phyloP scores from a whole-genome alignment of 2,113 vertebrate genomes.

The Oryzias javanicus region DNA sequence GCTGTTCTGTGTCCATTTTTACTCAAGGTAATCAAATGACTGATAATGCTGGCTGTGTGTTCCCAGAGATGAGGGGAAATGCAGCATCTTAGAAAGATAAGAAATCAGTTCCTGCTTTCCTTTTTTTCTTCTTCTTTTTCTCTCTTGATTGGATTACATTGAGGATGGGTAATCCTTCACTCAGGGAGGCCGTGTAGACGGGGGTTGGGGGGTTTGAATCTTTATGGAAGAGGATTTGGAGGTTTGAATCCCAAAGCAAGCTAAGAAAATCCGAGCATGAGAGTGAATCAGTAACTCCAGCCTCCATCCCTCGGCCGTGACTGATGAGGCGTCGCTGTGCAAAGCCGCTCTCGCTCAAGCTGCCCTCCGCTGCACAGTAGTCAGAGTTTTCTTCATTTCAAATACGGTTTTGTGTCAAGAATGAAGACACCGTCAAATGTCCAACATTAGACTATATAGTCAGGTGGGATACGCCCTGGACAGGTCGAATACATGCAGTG shows the following conservation, averaged over 20 bases:
- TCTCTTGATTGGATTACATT: slow-evolving; percentile 79
- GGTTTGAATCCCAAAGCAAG: slow-evolving; percentile 51
- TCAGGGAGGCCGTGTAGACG: slow-evolving; percentile 54
- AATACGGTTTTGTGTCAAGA: no score
- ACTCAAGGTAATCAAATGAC: slow-evolving; percentile 80
- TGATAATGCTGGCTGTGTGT: slow-evolving; percentile 76
- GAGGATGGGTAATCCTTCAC: slow-evolving; percentile 72
- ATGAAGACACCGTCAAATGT: no score
- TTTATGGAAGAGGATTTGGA: slow-evolving; percentile 50
- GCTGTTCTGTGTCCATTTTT: slow-evolving; percentile 77
- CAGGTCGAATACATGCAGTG: no score
- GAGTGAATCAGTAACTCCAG: slow-evolving; percentile 54
- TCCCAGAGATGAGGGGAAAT: slow-evolving; percentile 75
- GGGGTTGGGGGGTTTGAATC: not conserved
- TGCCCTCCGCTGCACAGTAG: not conserved
- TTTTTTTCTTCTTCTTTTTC: slow-evolving; percentile 65
- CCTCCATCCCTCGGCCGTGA: slow-evolving; percentile 12
- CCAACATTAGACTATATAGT: no score
- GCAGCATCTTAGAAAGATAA: slow-evolving; percentile 79
- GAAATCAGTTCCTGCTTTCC: slow-evolving; percentile 79
- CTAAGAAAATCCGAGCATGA: slow-evolving; percentile 35
- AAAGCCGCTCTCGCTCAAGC: slow-evolving; percentile 5
- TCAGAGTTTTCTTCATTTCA: not conserved
- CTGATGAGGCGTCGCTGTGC: slow-evolving; percentile 35
- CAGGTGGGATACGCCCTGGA: no score